These are phyloP conservation scores for Heterotis niloticus DNA, from an alignment of 2,113 vertebrate genomes.

Conservation along the genomic window DNA sequence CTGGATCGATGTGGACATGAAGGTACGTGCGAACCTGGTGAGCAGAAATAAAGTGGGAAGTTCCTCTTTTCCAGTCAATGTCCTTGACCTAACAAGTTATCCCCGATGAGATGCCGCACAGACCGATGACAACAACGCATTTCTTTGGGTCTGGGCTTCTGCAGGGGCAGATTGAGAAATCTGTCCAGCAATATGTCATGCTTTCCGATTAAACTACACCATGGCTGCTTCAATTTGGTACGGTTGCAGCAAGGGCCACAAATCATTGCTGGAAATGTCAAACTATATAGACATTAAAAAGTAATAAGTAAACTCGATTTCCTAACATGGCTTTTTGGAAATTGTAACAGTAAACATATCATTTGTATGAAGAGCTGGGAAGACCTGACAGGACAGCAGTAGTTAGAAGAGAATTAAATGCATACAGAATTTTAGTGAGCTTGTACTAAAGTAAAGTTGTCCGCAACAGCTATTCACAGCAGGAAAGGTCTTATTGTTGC, in stretches of 20 bases:
- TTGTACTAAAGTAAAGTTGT: too few relatives aligned
- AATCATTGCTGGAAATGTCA: background rate
- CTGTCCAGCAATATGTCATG: background rate
- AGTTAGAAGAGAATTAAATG: background rate
- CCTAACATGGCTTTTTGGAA: background rate
- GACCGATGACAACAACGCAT: background rate
- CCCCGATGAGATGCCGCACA: background rate
- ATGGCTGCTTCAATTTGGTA: background rate
- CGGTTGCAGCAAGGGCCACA: constrained; percentile 3
- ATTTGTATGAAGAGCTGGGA: background rate
- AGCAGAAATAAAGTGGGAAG: constrained; percentile 3
- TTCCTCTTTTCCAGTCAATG: background rate
- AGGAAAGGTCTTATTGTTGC: too few relatives aligned
- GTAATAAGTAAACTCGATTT: background rate
- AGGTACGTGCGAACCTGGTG: background rate
- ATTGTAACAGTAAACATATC: background rate
- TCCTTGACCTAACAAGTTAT: background rate
- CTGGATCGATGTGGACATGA: background rate
- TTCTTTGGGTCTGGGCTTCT: background rate
- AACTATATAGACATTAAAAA: background rate
- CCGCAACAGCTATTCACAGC: too few relatives aligned
- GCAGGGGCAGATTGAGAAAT: constrained; percentile 1
- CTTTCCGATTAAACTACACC: constrained; percentile 1
- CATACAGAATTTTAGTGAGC: too few relatives aligned
- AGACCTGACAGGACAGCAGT: background rate